Base-by-base conservation (phyloP, 2,113 vertebrate genomes). In the Heloderma charlesbogerti region DNA sequence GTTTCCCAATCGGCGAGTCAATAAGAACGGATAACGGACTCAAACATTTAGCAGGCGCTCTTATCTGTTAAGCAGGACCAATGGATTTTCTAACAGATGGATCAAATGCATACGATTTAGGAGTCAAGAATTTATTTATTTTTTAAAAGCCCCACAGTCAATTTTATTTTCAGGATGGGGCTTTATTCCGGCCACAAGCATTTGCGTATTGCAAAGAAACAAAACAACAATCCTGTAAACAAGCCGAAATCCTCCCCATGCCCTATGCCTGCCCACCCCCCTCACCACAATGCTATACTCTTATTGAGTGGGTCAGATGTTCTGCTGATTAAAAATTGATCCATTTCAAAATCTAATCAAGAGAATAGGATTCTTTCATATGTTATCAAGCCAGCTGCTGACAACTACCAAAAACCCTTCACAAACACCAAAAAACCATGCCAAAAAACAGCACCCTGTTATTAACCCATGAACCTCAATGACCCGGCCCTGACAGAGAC, bases 271-370 rank as follows among this genome's bases (percentile, higher is more conserved):
- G 97, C 93, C 97, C 97, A 97, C 97, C 93, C 97, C 97, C 98
- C 97, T 98, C 98, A 98, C 97, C 97, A 96, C 97, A 96, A 95
- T 96, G 95, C 98, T 96, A 96, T 74, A 66, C 97, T 95, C 97
- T 97, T 99, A 99, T 99, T 98, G 99, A 99, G 97, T 97, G 98
- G 98, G 98, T 99, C 99, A 99, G 98, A 99, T 99, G 99, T 98
- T 99, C 98, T 97, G 98, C 98, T 99, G 99, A 99, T 99, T 99
- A 99, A 99, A 99, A 99, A 99, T 99, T 99, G 99, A 99, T 99
- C 98, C 98, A 99, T 99, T 99, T 99, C 97, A 99, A 99, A 99
- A 99, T 99, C 98, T 99, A 99, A 99, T 99, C 99, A 99, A 99
- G 98, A 96, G 98, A 99, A 99, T 98, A 98, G 98, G 98, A 99